Base-by-base conservation (phyloP, 2,888 invertebrate genomes). In the Adineta ricciae region DNA sequence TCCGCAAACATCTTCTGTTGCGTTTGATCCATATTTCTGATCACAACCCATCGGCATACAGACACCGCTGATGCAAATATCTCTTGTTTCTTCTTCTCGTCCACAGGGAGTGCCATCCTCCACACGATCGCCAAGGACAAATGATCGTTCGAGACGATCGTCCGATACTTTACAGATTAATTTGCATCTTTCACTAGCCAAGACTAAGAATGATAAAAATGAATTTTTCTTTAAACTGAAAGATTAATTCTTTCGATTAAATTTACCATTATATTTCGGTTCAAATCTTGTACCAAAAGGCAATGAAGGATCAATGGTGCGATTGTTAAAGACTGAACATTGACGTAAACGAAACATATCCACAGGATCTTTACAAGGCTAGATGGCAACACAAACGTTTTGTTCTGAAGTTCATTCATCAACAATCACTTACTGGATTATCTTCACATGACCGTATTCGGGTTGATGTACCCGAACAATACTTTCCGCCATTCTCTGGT, bases 1-100 rank as follows among this genome's bases (percentile, higher is more conserved):
- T 0, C 95, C 95, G 90, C 96, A 96, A 84, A 92, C 92, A 90
- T 96, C 95, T 87, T 94, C 91, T 87, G 92, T 92, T 87, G 93
- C 93, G 7, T 92, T 92, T 8, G 95, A 95, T 87, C 93, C 93
- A n/a, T 96, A 92, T 87, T 92, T 91, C 90, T 95, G 94, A 91
- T 96, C 95, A 90, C 96, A 96, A 86, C 95, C 96, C 83, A 95
- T 95, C 84, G 93, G 92, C 88, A 92, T 92, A 90, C 96, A 96
- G 86, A 93, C 93, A 83, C 96, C 96, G 89, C 95, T 94, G 72
- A 96, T 94, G 88, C 95, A 95, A 88, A 95, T 93, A 90, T 95
- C 93, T 89, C 94, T 94, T 83, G 94, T 93, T 88, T 94, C 94
- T n/a, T 78, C 78, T 78, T 78, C 78, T 83, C 93, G 93, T 14